Evolutionary conservation across 2,113 vertebrate species (phyloP).

Genomic region (Pangasianodon hypophthalmus): DNA sequence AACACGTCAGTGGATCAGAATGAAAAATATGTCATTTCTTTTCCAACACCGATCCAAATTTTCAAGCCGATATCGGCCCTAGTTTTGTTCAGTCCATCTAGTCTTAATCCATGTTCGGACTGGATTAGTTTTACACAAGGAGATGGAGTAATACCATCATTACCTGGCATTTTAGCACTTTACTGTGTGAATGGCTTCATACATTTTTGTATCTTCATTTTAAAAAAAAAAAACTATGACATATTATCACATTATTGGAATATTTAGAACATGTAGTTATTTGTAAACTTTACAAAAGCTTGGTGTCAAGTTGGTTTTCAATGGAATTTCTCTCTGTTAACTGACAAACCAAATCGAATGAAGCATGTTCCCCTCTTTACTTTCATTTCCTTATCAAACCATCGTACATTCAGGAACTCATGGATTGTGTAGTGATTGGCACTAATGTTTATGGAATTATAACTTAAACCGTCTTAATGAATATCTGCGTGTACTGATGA

Average conservation of each 20-base stretch:
- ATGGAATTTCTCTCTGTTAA: background rate
- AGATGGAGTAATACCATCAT: background rate
- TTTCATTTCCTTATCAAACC: background rate
- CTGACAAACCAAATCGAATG: background rate
- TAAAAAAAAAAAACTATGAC: background rate
- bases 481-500: background rate
- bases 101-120: background rate
- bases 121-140: background rate
- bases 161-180: too few species aligned
- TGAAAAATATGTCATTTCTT: background rate
- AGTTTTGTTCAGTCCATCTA: background rate
- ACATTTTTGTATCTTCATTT: background rate
- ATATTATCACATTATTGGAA: background rate
- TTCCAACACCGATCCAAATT: background rate
- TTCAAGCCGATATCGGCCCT: background rate
- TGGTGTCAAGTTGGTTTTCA: background rate
- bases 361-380: background rate
- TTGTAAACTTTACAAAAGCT: background rate
- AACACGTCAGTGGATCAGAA: background rate
- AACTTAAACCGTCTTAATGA: background rate
- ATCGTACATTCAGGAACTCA: background rate
- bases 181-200: background rate
- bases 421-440: background rate
- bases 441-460: background rate
- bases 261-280: background rate